These are phyloP conservation scores for Perithous albicinctus DNA, from an alignment of 2,888 invertebrate genomes.

Conservation along the genomic window DNA sequence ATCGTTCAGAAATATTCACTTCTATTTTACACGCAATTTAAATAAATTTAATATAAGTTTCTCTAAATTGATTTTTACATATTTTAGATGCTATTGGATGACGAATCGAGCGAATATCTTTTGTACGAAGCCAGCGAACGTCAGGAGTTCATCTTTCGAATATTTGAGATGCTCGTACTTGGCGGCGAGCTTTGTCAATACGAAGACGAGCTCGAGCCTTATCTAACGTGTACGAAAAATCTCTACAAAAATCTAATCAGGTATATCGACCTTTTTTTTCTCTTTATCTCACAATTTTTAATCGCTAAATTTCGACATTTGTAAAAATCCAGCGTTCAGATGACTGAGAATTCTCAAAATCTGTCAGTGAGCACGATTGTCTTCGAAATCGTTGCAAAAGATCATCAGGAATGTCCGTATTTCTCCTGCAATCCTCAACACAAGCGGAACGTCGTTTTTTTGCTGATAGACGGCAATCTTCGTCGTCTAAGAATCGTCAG, in stretches of 20 bases:
- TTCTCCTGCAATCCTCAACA: constrained; percentile 78
- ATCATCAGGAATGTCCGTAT: constrained; percentile 73
- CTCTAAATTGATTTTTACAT: background rate
- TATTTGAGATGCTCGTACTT: constrained; percentile 86
- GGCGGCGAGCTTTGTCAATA: constrained; percentile 87
- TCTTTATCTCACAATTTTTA: background rate
- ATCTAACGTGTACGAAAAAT: constrained; percentile 85
- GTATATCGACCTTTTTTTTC: constrained; percentile 70
- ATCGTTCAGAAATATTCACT: background rate
- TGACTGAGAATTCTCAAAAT: constrained; percentile 70
- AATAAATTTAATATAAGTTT: background rate
- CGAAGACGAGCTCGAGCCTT: constrained; percentile 86
- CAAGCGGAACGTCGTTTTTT: constrained; percentile 85
- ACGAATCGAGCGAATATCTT: constrained; percentile 85
- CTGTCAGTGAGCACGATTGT: constrained; percentile 79
- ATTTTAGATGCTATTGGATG: constrained; percentile 83
- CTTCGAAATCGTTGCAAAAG: constrained; percentile 79
- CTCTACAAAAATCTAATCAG: constrained; percentile 87
- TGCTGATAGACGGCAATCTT: constrained; percentile 83
- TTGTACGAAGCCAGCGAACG: constrained; percentile 85
- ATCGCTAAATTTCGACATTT: background rate
- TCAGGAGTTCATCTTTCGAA: constrained; percentile 86
- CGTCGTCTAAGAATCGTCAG: constrained; percentile 78
- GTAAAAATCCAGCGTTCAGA: constrained; percentile 78
- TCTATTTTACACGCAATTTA: background rate